Percentiles rank a stretch among this genome's conserved stretches.
These are phyloP conservation scores for Takifugu ocellatus DNA, from an alignment of 2,797 vertebrate species.

Conservation along the genomic window DNA sequence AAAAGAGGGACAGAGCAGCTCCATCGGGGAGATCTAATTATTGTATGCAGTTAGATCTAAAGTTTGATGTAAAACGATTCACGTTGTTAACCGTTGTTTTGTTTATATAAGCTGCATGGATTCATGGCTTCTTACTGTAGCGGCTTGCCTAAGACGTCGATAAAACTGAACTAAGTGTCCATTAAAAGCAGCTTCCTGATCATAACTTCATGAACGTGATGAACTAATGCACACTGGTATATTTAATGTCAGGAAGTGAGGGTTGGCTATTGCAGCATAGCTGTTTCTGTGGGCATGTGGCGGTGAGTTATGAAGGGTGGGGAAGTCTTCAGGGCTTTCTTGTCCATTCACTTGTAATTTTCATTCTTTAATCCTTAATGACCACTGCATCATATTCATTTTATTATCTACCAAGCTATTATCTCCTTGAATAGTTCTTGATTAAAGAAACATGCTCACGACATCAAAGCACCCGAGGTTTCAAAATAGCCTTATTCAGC, in stretches of 20 bases:
- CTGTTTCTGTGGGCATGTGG: conserved; percentile 41
- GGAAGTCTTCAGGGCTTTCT: conserved; percentile 50
- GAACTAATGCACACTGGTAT: conserved; percentile 32
- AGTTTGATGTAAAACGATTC: too few relatives aligned
- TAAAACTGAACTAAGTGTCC: conserved; percentile 10
- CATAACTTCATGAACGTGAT: conserved; percentile 23
- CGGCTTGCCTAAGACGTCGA: conserved; percentile 18
- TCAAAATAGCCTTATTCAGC: conserved; percentile 41
- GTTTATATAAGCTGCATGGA: not conserved
- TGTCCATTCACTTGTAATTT: conserved; percentile 53
- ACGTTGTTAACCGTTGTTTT: not conserved
- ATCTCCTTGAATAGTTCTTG: conserved; percentile 47
- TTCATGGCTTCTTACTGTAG: conserved; percentile 9
- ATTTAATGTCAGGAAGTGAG: conserved; percentile 47
- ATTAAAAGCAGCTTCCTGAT: conserved; percentile 26
- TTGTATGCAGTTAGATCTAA: too few relatives aligned
- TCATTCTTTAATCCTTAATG: conserved; percentile 62
- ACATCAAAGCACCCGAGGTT: conserved; percentile 42
- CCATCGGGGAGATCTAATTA: too few relatives aligned
- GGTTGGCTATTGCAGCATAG: conserved; percentile 48
- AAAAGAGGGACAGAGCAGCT: too few relatives aligned
- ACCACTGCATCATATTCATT: conserved; percentile 49
- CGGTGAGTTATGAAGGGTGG: conserved; percentile 49
- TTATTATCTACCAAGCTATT: conserved; percentile 54
- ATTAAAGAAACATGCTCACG: conserved; percentile 58